Evolutionary conservation across 2,797 vertebrate species (phyloP), one percentile per base, ranked within the genome.

Genomic region (Synaphobranchus kaupii): DNA sequence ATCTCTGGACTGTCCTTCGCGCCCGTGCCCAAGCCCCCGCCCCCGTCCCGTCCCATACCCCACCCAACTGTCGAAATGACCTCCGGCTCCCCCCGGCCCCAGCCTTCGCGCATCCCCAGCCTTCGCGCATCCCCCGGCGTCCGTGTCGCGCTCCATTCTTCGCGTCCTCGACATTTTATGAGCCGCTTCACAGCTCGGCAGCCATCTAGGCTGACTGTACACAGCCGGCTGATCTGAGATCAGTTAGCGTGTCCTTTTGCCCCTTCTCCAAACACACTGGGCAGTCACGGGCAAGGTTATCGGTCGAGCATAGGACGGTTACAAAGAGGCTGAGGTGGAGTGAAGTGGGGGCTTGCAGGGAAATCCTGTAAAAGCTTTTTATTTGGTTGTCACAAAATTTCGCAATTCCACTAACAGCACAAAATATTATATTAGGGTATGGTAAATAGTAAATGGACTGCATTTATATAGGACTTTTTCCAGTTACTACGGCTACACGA

Each of bases 51-150:
- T 10, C 17, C 15, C 60, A 17, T n/a, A 82, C 90, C 89, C 3
- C 13, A 44, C 31, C 85, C 54, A 50, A 89, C 90, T 92, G 91
- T 93, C 85, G 25, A 92, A 91, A 93, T 93, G 90, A 93, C 93
- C 90, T 94, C 85, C 58, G 82, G 47, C 8, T 8, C 34, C 34
- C 34, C 34, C 56, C 22, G 0, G n/a, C 56, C 48, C 58, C 63
- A 68, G 48, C 80, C 80, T 63, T 82, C 39, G n/a, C 76, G 34
- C 76, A 12, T n/a, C 56, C 47, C 12, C 4, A 8, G 25, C 63
- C n/a, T 15, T 39, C 44, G 4, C 20, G 39, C 28, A 78, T 71
- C 73, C 85, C 73, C 34, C 81, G 58, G 48, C 12, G 76, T 63
- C 85, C 85, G 81, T 86, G 78, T 83, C 78, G 2, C 50, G 8